A percentile compares a stretch with the other conserved stretches of the same genome.
These are phyloP conservation scores for Halisarca cf. caerulea DNA, from an alignment of 37 sponge, comb jelly and placozoan genomes.

Conservation along the genomic window DNA sequence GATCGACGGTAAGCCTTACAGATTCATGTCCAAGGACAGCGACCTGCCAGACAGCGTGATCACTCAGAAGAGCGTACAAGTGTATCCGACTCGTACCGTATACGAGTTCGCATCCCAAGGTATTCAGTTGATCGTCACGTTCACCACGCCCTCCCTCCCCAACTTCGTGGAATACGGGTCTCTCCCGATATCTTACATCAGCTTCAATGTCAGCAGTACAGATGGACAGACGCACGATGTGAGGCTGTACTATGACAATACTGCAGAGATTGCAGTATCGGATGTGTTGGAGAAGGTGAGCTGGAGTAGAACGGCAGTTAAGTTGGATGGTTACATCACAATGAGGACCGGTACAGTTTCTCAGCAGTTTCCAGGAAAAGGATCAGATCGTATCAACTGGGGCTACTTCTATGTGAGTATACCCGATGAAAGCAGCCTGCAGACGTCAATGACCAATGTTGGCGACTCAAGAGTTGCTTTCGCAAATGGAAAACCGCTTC, in stretches of 20 bases:
- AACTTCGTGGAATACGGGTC: neutral
- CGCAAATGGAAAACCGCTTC: constrained; percentile 32
- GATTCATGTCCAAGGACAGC: constrained; percentile 43
- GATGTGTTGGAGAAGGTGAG: constrained; percentile 30
- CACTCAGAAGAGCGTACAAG: constrained; percentile 16
- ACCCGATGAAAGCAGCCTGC: neutral
- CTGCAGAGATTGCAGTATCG: constrained; percentile 58
- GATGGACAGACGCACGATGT: constrained; percentile 63
- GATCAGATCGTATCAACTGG: constrained; percentile 74
- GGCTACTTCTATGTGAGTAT: constrained; percentile 62
- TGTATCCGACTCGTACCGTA: constrained; percentile 70
- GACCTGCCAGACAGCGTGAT: constrained; percentile 20
- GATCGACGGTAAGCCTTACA: constrained; percentile 54
- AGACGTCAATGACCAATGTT: constrained; percentile 34
- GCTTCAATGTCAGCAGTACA: constrained; percentile 28
- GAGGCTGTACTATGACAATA: constrained; percentile 74
- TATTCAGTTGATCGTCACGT: constrained; percentile 52
- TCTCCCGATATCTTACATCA: constrained; percentile 55
- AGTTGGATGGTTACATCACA: constrained; percentile 9
- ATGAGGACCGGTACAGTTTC: constrained; percentile 58
- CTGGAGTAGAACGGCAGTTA: constrained; percentile 26
- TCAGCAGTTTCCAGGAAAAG: constrained; percentile 35
- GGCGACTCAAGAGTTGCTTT: constrained; percentile 26
- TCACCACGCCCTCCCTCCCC: constrained; percentile 56
- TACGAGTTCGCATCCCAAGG: constrained; percentile 62